These are phyloP conservation scores for Prionailurus viverrinus DNA, from an alignment of 2,113 vertebrate species.

Conservation along the genomic window DNA sequence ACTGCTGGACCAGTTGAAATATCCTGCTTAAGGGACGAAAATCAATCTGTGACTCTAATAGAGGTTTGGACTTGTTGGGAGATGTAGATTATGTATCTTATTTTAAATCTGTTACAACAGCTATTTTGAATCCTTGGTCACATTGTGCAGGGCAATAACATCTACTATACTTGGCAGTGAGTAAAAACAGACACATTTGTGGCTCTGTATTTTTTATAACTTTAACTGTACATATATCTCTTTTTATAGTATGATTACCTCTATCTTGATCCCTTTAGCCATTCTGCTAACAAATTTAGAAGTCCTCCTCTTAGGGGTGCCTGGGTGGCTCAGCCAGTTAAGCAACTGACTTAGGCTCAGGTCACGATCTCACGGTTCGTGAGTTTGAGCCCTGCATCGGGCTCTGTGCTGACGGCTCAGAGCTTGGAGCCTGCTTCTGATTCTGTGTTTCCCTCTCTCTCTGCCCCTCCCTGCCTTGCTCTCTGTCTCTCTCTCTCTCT, in stretches of 20 bases:
- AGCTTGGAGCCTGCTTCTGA: no score
- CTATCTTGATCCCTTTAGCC: background rate
- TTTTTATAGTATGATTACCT: slow-evolving; percentile 36
- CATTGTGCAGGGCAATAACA: background rate
- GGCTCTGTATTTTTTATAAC: slow-evolving; percentile 20
- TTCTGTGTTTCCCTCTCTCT: no score
- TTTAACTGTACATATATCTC: background rate
- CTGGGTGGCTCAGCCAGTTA: no score
- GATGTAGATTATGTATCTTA: background rate
- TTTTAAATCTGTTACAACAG: background rate
- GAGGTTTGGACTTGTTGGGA: slow-evolving; percentile 19
- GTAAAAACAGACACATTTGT: background rate
- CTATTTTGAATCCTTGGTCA: slow-evolving; percentile 14
- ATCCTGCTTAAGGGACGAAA: background rate
- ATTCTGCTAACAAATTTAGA: background rate
- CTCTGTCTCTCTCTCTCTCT: no score
- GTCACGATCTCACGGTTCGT: no score
- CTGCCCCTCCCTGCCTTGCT: no score
- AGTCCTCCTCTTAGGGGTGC: background rate
- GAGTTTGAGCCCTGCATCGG: no score
- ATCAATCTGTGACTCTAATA: background rate
- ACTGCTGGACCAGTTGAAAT: background rate
- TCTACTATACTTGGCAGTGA: background rate
- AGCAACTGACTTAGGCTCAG: no score
- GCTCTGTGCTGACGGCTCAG: no score